A percentile compares a stretch with the other conserved stretches of the same genome.
phyloP scores from a whole-genome alignment of 1,140 invertebrate species.

The Drosophila lacertosa region DNA sequence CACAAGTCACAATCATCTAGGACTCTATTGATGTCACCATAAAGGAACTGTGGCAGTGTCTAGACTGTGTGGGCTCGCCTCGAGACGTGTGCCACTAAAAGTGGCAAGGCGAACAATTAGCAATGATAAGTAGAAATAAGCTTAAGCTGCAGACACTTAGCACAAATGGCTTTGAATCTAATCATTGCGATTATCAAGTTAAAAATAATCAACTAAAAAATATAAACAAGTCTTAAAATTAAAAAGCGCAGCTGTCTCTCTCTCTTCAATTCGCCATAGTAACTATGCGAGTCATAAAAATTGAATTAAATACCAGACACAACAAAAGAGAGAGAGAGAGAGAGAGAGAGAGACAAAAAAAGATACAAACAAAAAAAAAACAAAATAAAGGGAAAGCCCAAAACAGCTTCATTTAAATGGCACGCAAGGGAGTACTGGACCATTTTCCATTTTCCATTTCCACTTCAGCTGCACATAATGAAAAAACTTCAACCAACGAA shows the following conservation, averaged over 20 bases:
- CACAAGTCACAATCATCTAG: constrained; percentile 2
- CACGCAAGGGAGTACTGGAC: constrained; percentile 68
- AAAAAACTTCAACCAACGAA: constrained; percentile 71
- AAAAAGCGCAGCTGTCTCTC: constrained; percentile 1
- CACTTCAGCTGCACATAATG: constrained; percentile 58
- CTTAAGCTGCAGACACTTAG: not conserved
- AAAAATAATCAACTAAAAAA: not conserved
- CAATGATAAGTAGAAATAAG: not conserved
- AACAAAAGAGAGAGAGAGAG: constrained; percentile 27
- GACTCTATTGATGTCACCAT: not conserved
- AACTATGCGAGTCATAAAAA: constrained; percentile 52
- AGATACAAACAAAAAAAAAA: constrained; percentile 32
- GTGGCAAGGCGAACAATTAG: not conserved
- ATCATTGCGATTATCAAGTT: not conserved
- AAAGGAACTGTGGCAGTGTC: constrained; percentile 4
- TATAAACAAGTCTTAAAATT: constrained; percentile 6
- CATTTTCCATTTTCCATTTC: constrained; percentile 14
- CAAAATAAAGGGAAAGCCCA: constrained; percentile 12
- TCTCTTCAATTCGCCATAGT: constrained; percentile 46
- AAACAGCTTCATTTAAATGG: constrained; percentile 78
- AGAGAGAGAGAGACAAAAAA: constrained; percentile 2
- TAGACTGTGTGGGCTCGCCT: constrained; percentile 23
- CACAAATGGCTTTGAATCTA: not conserved
- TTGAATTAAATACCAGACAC: constrained; percentile 73
- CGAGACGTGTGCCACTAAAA: constrained; percentile 11